A percentile compares a stretch with the other conserved stretches of the same genome.
These are phyloP conservation scores for Chionoecetes opilio DNA, from an alignment of 1,140 invertebrate species.

Conservation along the genomic window DNA sequence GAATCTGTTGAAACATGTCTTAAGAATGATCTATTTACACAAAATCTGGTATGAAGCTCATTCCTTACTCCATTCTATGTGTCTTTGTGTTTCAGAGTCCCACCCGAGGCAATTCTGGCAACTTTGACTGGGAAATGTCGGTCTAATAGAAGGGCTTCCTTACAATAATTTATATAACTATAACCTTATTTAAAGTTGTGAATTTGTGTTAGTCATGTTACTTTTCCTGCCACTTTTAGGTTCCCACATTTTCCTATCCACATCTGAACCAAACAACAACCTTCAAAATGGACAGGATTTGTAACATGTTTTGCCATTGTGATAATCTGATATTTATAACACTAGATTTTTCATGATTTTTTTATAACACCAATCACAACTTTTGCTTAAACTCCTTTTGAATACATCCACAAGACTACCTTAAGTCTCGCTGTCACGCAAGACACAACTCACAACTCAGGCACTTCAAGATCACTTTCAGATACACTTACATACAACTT, in stretches of 20 bases:
- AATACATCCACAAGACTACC: not conserved
- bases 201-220: not conserved
- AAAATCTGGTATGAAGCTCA: too few relatives aligned
- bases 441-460: not conserved
- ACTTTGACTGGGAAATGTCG: not conserved
- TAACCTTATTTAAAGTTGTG: not conserved
- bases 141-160: not conserved
- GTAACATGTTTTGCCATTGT: not conserved
- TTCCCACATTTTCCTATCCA: not conserved
- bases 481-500: not conserved
- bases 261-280: not conserved
- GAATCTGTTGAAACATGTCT: too few relatives aligned
- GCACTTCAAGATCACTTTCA: not conserved
- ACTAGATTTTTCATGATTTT: too few relatives aligned
- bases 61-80: too few relatives aligned
- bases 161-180: not conserved
- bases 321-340: too few relatives aligned
- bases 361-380: too few relatives aligned
- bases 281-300: not conserved
- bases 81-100: not conserved
- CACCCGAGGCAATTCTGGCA: not conserved
- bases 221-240: not conserved
- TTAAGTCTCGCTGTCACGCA: not conserved
- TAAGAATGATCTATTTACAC: too few relatives aligned
- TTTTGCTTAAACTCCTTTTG: too few relatives aligned